A percentile compares a stretch with the other conserved stretches of the same genome.
Evolutionary conservation across 2,888 invertebrate species (phyloP).

Genomic region (Lamellibrachia satsuma): DNA sequence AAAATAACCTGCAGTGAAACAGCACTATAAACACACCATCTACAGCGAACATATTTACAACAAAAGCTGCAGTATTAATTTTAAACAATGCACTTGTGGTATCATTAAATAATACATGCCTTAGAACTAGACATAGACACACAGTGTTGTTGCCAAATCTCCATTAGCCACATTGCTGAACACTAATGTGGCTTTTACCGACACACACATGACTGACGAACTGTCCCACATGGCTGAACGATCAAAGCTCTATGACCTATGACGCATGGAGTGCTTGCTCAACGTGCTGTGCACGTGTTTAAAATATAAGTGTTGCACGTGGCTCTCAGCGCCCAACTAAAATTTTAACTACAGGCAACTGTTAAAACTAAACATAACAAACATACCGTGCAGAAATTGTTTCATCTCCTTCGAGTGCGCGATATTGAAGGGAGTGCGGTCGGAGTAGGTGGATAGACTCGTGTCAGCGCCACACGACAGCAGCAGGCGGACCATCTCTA

Average conservation of each 20-base stretch:
- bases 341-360: not conserved
- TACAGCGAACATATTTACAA: not conserved
- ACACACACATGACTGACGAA: too few relatives aligned
- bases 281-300: not conserved
- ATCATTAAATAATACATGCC: not conserved
- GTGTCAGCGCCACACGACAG: constrained; percentile 93
- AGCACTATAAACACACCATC: not conserved
- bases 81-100: not conserved
- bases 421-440: constrained; percentile 78
- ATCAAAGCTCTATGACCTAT: not conserved
- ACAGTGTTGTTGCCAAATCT: not conserved
- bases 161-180: not conserved
- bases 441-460: constrained; percentile 65
- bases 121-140: not conserved
- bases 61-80: not conserved
- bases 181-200: too few relatives aligned
- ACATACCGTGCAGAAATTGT: constrained; percentile 55
- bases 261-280: not conserved
- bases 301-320: not conserved
- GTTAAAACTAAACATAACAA: not conserved
- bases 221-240: not conserved
- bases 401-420: constrained; percentile 63
- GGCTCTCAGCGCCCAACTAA: not conserved
- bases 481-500: constrained; percentile 71
- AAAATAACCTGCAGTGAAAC: not conserved